Evolutionary conservation across 92 coral and sea anemone genomes (phyloP).

Genomic region (Meandrina meandrites): DNA sequence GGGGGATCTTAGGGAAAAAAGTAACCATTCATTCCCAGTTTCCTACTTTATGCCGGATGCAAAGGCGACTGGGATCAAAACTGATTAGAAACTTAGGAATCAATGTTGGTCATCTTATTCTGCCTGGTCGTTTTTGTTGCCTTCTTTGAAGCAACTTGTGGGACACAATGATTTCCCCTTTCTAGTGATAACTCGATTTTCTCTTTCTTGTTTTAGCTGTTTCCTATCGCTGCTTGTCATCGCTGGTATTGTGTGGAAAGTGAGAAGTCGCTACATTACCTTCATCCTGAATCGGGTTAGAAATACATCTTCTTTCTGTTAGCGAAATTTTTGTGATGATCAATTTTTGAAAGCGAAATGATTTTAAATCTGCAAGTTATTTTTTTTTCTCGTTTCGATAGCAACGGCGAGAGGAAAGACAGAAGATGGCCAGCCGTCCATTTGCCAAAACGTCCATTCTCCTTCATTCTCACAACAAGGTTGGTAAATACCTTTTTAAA

Average conservation of each 20-base stretch:
- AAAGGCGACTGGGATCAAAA: too few species aligned
- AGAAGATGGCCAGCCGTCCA: conserved; percentile 77
- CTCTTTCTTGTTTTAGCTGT: conserved; percentile 49
- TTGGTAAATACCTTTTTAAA: background rate
- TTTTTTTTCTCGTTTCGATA: conserved; percentile 16
- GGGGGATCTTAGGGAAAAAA: too few species aligned
- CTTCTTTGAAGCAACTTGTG: background rate
- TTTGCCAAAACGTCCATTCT: conserved; percentile 59
- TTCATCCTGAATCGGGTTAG: conserved; percentile 77
- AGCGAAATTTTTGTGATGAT: background rate
- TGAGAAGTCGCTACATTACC: conserved; percentile 69
- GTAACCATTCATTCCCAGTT: too few species aligned
- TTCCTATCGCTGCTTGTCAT: conserved; percentile 79
- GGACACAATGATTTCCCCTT: background rate
- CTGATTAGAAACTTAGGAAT: background rate
- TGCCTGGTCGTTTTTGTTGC: too few species aligned
- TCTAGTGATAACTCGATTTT: background rate
- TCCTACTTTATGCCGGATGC: too few species aligned
- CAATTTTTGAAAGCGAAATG: background rate
- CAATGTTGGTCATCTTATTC: background rate
- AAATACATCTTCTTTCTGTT: background rate
- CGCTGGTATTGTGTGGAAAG: conserved; percentile 84
- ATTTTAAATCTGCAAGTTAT: background rate
- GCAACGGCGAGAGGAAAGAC: conserved; percentile 73
- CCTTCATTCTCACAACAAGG: conserved; percentile 39